Base-by-base conservation (phyloP, 2,113 vertebrate species). In the Phycodurus eques region DNA sequence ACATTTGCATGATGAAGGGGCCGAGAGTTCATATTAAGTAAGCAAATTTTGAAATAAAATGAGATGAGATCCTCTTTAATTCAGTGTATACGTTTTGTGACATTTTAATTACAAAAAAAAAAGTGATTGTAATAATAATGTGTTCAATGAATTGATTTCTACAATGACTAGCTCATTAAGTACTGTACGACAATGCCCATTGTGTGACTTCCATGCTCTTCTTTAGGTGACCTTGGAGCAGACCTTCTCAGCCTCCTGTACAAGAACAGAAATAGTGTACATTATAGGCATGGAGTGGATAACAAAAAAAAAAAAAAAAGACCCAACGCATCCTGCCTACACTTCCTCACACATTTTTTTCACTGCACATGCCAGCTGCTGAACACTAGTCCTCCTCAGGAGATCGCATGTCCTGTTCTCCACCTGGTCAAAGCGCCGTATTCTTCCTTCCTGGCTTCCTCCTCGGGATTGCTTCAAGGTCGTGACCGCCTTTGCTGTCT, bases 301-400 rank as follows among this genome's bases (percentile, higher is more conserved):
- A 19, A 71, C 75, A 53, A 64, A 43, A 66, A 64, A 70, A 6
- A 39, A 39, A 39, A 39, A 77, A 53, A 64, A 47, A 68, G 68
- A 70, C 59, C 31, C 15, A 9, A 22, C 53, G 3, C 20, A 4
- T 20, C 49, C 49, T 4, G 4, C 56, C 61, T 63, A 15, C 19
- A 43, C 19, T n/a, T 63, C 14, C 19, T 64, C 39, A 64, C 19
- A n/a, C 10, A 20, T 44, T 27, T 65, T 6, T 20, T 46, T 83
- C 75, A 71, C 73, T 75, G 82, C 73, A 67, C 44, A 78, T 81
- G 80, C 80, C 83, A 73, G 76, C 72, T 70, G 76, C 67, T 57
- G 42, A 74, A 68, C 14, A 10, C 51, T 71, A 49, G 56, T 46
- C 76, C 72, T 78, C 72, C 62, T 78, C 69, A 71, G 71, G 75